Base-by-base conservation (phyloP, 2,113 vertebrate genomes). In the Seriola aureovittata region DNA sequence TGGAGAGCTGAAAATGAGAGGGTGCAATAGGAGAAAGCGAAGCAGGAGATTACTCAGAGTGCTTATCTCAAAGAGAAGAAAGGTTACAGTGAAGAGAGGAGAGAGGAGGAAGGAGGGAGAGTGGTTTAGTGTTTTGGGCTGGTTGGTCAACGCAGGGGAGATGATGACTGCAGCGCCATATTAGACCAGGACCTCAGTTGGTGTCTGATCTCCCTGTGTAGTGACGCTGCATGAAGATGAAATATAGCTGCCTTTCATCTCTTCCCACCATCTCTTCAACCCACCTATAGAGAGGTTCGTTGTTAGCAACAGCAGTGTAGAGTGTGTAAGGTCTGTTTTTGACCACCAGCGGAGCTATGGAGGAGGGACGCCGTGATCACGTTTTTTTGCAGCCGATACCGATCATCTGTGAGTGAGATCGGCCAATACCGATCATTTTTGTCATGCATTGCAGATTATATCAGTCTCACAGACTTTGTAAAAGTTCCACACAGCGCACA, bases 11-110 rank as follows among this genome's bases (percentile, higher is more conserved):
- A 71, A 75, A 84, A 84, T 5, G 66, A 85, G 78, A 87, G 58
- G 65, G 64, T 70, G 84, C 68, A 48, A 67, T 19, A 80, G 66
- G 68, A 84, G 78, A 72, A 82, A 78, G 64, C 75, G 73, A 75
- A 78, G 78, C 42, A 73, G 62, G 77, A 83, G 92, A 89, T 92
- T 81, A 87, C 82, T 87, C 50, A 11, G 62, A 55, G 66, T 60
- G 80, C 85, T 93, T 90, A 90, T 91, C 82, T 88, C 68, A 81
- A 78, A 86, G 71, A 42, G 65, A 87, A 81, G 71, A 71, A 72
- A 17, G 65, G 78, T 74, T 69, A 72, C 55, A 40, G 75, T 50
- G 74, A 71, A 36, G 55, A 66, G 67, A 78, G 34, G 34, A 57
- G 58, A 66, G 64, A 75, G 34, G 34, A 57, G 58, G 40, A 44